Evolutionary conservation across 1,140 invertebrate species (phyloP), one percentile per base, ranked within the genome.

Genomic region (Trachymyrmex cornetzi): DNA sequence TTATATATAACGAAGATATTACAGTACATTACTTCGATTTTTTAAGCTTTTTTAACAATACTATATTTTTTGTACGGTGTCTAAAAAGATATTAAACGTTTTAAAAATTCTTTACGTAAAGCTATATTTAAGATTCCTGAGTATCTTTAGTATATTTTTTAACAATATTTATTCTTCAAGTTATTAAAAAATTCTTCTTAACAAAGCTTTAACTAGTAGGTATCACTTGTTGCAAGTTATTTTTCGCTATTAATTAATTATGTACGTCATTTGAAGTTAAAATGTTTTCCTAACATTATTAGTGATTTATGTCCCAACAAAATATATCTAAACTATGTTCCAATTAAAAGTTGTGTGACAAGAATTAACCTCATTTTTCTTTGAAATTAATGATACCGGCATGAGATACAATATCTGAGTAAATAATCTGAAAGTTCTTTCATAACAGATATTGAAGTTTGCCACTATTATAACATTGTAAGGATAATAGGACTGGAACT

Each of bases 351-450:
- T 61, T 72, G 53, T 44, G 38, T 12, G 55, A 82, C 24, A 82
- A 82, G 38, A 82, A 59, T 72, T 30, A 59, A 82, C 16, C 53
- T 61, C 80, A 72, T 82, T 82, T 82, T 82, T 82, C 64, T 72
- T 59, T 22, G 16, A 57, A 72, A 72, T 66, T 80, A 48, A 82
- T 72, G 53, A 59, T 44, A 34, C 14, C 30, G 16, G 12, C 7
- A 22, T 48, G 38, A 72, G 38, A 24, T 80, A 67, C 67, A 80
- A 82, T 82, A 82, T 82, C 55, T 61, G 3, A 16, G 14, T 74
- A 82, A 74, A 74, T 82, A 82, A 74, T 82, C 55, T 74, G 4
- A 34, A 74, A 44, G n/a, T 61, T 74, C 24, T 50, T 55, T 50
- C 9, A 30, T 55, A 66, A 50, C 24, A 19, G 77, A n/a, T 44